phyloP scores from a whole-genome alignment of 2,888 invertebrate genomes.

The Mythimna albipuncta region DNA sequence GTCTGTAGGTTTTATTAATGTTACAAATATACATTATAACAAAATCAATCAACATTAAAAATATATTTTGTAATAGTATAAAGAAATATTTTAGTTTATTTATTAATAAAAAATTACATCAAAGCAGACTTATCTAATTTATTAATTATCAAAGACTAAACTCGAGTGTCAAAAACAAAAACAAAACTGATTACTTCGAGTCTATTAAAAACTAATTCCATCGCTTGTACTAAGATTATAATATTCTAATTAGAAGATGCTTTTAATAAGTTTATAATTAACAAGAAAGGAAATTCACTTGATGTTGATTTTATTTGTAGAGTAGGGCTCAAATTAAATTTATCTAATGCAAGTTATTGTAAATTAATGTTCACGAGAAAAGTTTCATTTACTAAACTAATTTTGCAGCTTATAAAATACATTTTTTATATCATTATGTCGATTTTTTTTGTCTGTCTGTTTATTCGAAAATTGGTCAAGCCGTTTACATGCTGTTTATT shows the following conservation, averaged over 20 bases:
- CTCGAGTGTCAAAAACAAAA: constrained; percentile 33
- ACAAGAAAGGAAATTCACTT: constrained; percentile 23
- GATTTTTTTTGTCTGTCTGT: too few species aligned
- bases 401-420: too few species aligned
- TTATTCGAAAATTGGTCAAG: too few species aligned
- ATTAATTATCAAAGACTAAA: constrained; percentile 28
- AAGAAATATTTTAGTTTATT: too few species aligned
- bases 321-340: constrained; percentile 11
- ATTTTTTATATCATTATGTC: too few species aligned
- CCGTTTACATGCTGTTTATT: too few species aligned
- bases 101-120: neutral
- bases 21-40: too few species aligned
- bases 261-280: constrained; percentile 37
- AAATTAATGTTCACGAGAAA: neutral
- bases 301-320: constrained; percentile 15
- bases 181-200: constrained; percentile 30
- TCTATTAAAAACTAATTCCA: constrained; percentile 31
- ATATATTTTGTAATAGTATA: too few species aligned
- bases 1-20: too few species aligned
- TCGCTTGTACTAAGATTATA: constrained; percentile 22
- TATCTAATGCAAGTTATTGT: neutral
- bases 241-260: constrained; percentile 25
- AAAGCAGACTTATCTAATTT: constrained; percentile 23
- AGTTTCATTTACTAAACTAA: too few species aligned
- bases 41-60: neutral